Evolutionary conservation across 2,888 invertebrate genomes (phyloP).

Genomic region (Desoria tigrina): DNA sequence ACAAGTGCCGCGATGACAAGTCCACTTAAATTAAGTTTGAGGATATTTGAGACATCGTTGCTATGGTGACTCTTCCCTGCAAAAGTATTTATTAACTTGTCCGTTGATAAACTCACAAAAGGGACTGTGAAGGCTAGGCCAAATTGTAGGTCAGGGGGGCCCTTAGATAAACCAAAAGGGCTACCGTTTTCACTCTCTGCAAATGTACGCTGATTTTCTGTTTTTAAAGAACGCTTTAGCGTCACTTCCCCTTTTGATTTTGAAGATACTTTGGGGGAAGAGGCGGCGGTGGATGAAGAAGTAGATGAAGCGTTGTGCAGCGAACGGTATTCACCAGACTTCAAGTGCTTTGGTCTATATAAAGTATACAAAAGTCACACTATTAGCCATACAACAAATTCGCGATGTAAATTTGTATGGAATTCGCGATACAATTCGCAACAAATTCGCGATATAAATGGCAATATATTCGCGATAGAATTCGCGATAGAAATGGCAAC

Average conservation of each 20-base stretch:
- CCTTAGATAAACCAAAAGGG: conserved; percentile 44
- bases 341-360: too few species aligned
- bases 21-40: conserved; percentile 50
- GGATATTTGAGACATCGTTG: conserved; percentile 28
- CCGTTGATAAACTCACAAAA: conserved; percentile 47
- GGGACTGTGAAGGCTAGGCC: conserved; percentile 51
- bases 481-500: too few species aligned
- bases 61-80: conserved; percentile 22
- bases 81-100: conserved; percentile 37
- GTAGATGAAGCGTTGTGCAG: too few species aligned
- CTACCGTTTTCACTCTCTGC: conserved; percentile 5
- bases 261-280: too few species aligned
- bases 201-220: conserved; percentile 9
- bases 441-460: too few species aligned
- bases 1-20: conserved; percentile 45
- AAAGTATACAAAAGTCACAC: too few species aligned
- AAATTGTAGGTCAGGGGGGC: conserved; percentile 49
- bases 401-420: too few species aligned
- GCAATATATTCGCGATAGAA: too few species aligned
- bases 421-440: too few species aligned
- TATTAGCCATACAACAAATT: too few species aligned
- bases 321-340: too few species aligned
- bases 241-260: neutral
- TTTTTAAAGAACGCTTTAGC: neutral
- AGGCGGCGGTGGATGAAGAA: too few species aligned